A percentile compares a stretch with the other conserved stretches of the same genome.
phyloP scores from a whole-genome alignment of 1,140 invertebrate genomes.

The Cydia pomonella region DNA sequence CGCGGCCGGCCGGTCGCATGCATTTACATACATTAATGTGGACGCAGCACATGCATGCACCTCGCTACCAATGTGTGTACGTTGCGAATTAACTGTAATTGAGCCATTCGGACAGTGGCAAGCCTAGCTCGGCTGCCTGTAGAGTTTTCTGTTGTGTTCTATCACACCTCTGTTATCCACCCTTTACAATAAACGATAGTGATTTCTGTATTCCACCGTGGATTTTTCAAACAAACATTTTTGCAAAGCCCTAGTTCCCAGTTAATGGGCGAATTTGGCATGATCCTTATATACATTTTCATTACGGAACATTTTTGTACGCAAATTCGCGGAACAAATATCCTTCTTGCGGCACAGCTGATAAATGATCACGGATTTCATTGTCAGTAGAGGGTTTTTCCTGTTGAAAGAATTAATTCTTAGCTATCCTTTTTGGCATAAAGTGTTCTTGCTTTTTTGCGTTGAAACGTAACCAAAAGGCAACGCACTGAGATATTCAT shows the following conservation, averaged over 20 bases:
- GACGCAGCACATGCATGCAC: slow-evolving; percentile 72
- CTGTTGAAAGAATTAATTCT: slow-evolving; percentile 13
- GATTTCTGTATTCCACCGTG: background rate
- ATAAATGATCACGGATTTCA: slow-evolving; percentile 27
- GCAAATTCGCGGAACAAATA: slow-evolving; percentile 2
- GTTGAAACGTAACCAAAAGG: slow-evolving; percentile 50
- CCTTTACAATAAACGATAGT: slow-evolving; percentile 13
- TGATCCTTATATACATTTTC: slow-evolving; percentile 18
- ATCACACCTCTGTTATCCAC: slow-evolving; percentile 39
- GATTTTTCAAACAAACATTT: background rate
- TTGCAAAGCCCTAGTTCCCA: background rate
- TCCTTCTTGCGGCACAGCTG: slow-evolving; percentile 17
- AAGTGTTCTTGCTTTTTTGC: slow-evolving; percentile 21
- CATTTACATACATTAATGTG: slow-evolving; percentile 80
- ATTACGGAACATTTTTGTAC: background rate
- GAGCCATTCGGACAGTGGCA: slow-evolving; percentile 75
- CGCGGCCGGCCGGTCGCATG: slow-evolving; percentile 74
- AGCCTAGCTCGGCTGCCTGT: slow-evolving; percentile 59
- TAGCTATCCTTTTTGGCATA: slow-evolving; percentile 43
- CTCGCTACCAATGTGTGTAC: slow-evolving; percentile 72
- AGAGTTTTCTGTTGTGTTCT: slow-evolving; percentile 46
- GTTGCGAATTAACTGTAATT: slow-evolving; percentile 79
- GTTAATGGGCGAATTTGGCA: background rate
- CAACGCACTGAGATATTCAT: slow-evolving; percentile 69
- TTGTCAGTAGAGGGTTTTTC: slow-evolving; percentile 21